phyloP scores from a whole-genome alignment of 2,888 invertebrate species.

The Aphrophora alni region DNA sequence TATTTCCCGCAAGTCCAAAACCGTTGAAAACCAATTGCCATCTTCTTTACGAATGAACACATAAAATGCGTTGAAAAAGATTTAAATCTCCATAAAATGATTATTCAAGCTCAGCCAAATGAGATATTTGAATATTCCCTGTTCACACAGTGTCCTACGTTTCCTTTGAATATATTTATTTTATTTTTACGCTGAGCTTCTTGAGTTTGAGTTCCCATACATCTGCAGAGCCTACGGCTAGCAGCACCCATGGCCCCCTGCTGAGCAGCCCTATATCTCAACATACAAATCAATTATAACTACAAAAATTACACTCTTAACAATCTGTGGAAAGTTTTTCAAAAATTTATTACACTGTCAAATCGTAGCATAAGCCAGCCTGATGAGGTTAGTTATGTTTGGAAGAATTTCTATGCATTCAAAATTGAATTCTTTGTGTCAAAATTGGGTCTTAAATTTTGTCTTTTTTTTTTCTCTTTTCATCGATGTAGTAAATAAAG shows the following conservation, averaged over 20 bases:
- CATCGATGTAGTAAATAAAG: too few relatives aligned
- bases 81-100: background rate
- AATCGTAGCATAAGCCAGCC: background rate
- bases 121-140: background rate
- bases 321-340: background rate
- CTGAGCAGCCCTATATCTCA: background rate
- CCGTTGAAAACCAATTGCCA: too few relatives aligned
- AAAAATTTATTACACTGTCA: conserved; percentile 2
- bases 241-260: background rate
- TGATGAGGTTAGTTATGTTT: background rate
- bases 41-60: background rate
- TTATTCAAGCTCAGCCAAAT: background rate
- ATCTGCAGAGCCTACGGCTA: background rate
- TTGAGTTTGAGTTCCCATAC: background rate
- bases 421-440: background rate
- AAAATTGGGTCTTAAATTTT: background rate
- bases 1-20: too few relatives aligned
- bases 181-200: background rate
- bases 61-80: background rate
- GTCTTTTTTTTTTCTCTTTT: too few relatives aligned
- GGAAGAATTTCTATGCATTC: background rate
- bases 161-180: background rate
- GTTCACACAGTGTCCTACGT: background rate
- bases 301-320: conserved; percentile 6
- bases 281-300: conserved; percentile 2